phyloP scores from a whole-genome alignment of 2,888 invertebrate species.

The Exephanes ischioxanthus region DNA sequence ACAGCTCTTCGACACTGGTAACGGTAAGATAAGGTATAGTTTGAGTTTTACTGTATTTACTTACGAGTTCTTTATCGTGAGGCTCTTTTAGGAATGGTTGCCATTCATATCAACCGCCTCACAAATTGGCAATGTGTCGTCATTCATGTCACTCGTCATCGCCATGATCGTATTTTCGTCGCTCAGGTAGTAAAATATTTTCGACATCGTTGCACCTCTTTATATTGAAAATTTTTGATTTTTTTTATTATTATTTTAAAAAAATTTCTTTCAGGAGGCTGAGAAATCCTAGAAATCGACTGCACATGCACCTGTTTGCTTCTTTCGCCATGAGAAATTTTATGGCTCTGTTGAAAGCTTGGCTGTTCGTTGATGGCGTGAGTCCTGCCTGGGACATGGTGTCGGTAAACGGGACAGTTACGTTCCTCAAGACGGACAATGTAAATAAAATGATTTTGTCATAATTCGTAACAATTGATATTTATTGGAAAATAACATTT shows the following conservation, averaged over 20 bases:
- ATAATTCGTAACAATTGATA: not conserved
- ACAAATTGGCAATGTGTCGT: constrained; percentile 86
- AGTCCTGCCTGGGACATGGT: constrained; percentile 84
- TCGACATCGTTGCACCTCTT: not conserved
- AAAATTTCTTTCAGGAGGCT: constrained; percentile 86
- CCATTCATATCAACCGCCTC: constrained; percentile 86
- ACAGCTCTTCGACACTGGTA: constrained; percentile 73
- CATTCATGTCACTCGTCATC: constrained; percentile 85
- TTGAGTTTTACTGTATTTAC: not conserved
- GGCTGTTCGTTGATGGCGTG: constrained; percentile 86
- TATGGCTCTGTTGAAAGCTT: constrained; percentile 87
- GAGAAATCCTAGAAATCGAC: constrained; percentile 88
- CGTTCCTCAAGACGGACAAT: constrained; percentile 82
- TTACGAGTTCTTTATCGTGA: not conserved
- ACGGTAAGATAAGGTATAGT: constrained; percentile 70
- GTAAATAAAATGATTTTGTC: constrained; percentile 72
- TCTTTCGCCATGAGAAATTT: constrained; percentile 88
- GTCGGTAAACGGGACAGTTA: constrained; percentile 80
- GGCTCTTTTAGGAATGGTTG: constrained; percentile 84
- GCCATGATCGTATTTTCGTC: constrained; percentile 86
- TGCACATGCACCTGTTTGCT: constrained; percentile 89
- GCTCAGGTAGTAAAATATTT: constrained; percentile 84
- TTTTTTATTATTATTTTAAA: not conserved
- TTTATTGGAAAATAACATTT: not conserved
- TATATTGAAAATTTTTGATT: not conserved